phyloP scores from a whole-genome alignment of 1,140 invertebrate species.

The Homalodisca vitripennis region DNA sequence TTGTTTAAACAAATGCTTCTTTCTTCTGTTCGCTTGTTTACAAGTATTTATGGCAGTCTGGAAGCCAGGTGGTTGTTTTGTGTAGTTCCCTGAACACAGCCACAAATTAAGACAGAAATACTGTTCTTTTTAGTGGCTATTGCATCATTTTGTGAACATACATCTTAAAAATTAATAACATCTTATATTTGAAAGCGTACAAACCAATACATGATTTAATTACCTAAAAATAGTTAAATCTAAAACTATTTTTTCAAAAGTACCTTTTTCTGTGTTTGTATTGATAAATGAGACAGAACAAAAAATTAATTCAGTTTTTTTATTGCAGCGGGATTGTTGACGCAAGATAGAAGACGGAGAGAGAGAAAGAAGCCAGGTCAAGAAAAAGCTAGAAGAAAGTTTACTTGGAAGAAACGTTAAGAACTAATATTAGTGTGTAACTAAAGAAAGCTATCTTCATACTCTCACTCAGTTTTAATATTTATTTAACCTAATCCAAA shows the following conservation, averaged over 20 bases:
- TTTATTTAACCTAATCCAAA: too few species aligned
- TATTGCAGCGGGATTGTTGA: slow-evolving; percentile 79
- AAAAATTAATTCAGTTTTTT: not conserved
- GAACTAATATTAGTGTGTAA: too few species aligned
- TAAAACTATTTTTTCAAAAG: not conserved
- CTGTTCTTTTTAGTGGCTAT: too few species aligned
- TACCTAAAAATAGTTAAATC: not conserved
- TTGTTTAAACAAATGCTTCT: too few species aligned
- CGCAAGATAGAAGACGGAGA: slow-evolving; percentile 70
- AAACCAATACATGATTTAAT: not conserved
- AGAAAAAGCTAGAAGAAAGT: slow-evolving; percentile 85
- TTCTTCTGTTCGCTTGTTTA: too few species aligned
- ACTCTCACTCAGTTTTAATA: too few species aligned
- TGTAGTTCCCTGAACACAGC: too few species aligned
- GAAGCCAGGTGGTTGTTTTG: too few species aligned
- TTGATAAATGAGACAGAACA: not conserved
- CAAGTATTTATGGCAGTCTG: too few species aligned
- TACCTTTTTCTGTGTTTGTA: not conserved
- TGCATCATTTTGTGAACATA: not conserved
- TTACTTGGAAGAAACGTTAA: slow-evolving; percentile 90
- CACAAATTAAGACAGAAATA: too few species aligned
- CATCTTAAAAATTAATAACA: not conserved
- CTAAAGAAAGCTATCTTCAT: too few species aligned
- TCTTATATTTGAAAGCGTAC: not conserved
- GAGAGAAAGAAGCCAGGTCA: slow-evolving; percentile 96